Evolutionary conservation across 2,888 invertebrate species (phyloP).

Genomic region (Gonocerus acuteangulatus): DNA sequence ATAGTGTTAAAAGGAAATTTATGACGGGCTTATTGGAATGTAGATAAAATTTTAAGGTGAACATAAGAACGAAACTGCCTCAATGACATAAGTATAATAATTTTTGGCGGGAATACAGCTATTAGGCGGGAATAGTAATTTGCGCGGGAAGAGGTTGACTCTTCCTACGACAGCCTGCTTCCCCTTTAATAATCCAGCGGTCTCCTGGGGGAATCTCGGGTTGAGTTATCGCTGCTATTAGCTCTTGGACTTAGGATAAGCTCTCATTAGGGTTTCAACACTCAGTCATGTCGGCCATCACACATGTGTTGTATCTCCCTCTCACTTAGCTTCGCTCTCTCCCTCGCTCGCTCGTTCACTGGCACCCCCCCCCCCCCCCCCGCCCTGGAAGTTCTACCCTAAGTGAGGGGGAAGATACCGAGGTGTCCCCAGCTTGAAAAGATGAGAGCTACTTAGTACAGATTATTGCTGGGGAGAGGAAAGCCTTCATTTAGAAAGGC

Average conservation of each 20-base stretch:
- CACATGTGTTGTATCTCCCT: background rate
- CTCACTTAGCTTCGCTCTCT: background rate
- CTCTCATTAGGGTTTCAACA: constrained; percentile 17
- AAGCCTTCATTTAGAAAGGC: too few relatives aligned
- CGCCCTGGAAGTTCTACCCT: background rate
- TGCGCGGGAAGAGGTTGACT: background rate
- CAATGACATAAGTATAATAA: too few relatives aligned
- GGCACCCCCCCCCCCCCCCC: background rate
- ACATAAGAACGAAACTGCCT: too few relatives aligned
- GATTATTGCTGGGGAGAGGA: too few relatives aligned
- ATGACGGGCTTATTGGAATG: too few relatives aligned
- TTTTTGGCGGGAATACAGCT: too few relatives aligned
- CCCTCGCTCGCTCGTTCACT: background rate
- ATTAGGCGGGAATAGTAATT: too few relatives aligned
- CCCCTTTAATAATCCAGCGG: background rate
- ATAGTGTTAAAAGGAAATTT: too few relatives aligned
- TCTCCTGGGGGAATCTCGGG: background rate
- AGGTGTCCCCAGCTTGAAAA: too few relatives aligned
- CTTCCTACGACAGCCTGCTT: background rate
- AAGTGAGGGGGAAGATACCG: background rate
- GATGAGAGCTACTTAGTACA: too few relatives aligned
- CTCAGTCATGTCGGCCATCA: constrained; percentile 6
- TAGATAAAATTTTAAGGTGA: too few relatives aligned
- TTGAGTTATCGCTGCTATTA: constrained; percentile 23
- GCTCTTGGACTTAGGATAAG: constrained; percentile 16